Evolutionary conservation across 1,140 invertebrate species (phyloP), one percentile per base, ranked within the genome.

Genomic region (Galleria mellonella): DNA sequence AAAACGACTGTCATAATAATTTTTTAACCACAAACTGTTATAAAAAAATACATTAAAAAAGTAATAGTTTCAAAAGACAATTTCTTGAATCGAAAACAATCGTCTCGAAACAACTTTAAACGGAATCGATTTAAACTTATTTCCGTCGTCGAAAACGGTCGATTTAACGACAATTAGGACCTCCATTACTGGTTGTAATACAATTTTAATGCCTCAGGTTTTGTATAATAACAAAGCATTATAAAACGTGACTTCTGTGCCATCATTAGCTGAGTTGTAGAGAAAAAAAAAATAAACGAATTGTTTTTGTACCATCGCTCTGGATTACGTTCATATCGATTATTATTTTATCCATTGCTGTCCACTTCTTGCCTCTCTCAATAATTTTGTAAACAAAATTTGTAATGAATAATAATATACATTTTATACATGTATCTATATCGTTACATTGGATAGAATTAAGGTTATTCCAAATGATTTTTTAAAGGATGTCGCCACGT

Each of bases 81-180:
- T 23, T 23, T 23, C 17, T 23, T 23, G 17, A 23, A 23, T 23
- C 17, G 6, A 23, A 11, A 43, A 41, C 41, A 58, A 56, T 47
- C 42, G 35, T 13, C 50, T 37, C 30, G 30, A 55, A 56, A 62
- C 44, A 37, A 54, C 48, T 48, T 46, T 61, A 76, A 79, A 69
- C 59, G 63, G 64, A 79, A 76, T 76, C 71, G 75, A 76, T 79
- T 76, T 73, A 40, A 40, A 49, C 29, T 11, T 51, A 61, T 78
- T 76, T 79, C 72, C 72, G 70, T 59, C 69, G 35, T 33, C 63
- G 28, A 65, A 71, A 76, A 57, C 49, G 63, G 51, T 57, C 63
- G 63, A 52, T 72, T 79, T 76, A 71, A 58, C 64, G 60, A 65
- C 61, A 56, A 68, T 74, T 70, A 50, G 53, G 46, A 47, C 50